phyloP scores from a whole-genome alignment of 2,113 vertebrate genomes.

The Hystrix brachyura region DNA sequence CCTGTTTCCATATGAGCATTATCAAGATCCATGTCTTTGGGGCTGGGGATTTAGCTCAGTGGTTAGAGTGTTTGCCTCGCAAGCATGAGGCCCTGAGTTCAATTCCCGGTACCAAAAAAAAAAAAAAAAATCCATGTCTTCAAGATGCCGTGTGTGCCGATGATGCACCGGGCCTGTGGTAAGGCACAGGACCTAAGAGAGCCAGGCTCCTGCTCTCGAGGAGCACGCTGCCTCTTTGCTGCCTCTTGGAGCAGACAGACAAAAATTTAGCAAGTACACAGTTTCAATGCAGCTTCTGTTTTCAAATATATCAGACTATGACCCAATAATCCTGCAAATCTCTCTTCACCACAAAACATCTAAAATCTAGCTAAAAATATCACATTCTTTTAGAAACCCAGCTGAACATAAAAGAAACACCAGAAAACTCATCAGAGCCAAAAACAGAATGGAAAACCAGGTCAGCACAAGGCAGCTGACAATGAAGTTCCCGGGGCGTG shows the following conservation, averaged over 20 bases:
- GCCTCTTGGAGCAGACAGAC: neutral
- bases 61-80: no score
- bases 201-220: neutral
- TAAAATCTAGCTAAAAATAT: slow-evolving; percentile 39
- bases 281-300: neutral
- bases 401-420: slow-evolving; percentile 16
- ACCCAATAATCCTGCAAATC: neutral
- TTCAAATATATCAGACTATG: neutral
- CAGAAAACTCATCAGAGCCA: neutral
- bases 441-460: slow-evolving; percentile 37
- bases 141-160: neutral
- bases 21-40: neutral
- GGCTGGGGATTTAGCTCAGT: no score
- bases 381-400: slow-evolving; percentile 34
- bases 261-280: slow-evolving; percentile 1
- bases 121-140: neutral
- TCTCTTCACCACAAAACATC: neutral
- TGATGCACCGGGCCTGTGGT: neutral
- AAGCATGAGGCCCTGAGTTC: no score
- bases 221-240: neutral
- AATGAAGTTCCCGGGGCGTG: neutral
- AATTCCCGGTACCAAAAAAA: no score
- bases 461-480: neutral
- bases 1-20: neutral
- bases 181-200: neutral